Conservation (phyloP, 2,797 vertebrate genomes). For the Babyrousa celebensis region DNA sequence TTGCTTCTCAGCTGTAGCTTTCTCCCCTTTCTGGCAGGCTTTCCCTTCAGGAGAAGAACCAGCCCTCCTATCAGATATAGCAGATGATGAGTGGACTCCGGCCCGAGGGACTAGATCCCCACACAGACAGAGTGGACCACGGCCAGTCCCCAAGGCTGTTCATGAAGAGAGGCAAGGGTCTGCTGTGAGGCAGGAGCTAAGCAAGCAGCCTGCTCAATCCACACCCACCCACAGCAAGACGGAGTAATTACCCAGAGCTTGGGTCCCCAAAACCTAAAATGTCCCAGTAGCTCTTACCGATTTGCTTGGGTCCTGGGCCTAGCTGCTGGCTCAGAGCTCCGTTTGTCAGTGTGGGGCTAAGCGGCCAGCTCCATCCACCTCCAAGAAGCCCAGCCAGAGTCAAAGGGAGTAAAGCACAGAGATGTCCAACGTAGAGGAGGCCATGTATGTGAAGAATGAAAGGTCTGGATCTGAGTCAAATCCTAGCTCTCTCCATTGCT, state of each 20-base stretch:
- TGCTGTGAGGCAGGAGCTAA: neutral
- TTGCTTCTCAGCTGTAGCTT: neutral
- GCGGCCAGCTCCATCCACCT: neutral
- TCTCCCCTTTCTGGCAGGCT: neutral
- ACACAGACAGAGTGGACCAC: rapidly evolving
- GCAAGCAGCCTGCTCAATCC: neutral
- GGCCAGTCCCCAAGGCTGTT: too few species aligned
- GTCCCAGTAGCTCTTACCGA: neutral
- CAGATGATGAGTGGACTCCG: neutral
- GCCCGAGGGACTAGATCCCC: neutral
- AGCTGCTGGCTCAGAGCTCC: neutral
- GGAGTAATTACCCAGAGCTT: neutral
- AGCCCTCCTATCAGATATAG: neutral
- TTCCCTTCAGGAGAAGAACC: neutral
- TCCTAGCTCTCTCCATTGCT: neutral
- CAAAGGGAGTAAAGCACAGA: neutral
- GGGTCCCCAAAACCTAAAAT: neutral
- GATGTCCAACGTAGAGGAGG: neutral
- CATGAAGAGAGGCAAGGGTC: neutral
- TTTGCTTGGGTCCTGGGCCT: neutral
- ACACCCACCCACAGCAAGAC: neutral
- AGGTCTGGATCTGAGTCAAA: neutral
- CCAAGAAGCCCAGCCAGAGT: neutral
- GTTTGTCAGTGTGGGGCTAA: neutral
- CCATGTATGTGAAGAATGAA: neutral